Evolutionary conservation across 2,888 invertebrate genomes (phyloP).

Genomic region (Papilio elwesi): DNA sequence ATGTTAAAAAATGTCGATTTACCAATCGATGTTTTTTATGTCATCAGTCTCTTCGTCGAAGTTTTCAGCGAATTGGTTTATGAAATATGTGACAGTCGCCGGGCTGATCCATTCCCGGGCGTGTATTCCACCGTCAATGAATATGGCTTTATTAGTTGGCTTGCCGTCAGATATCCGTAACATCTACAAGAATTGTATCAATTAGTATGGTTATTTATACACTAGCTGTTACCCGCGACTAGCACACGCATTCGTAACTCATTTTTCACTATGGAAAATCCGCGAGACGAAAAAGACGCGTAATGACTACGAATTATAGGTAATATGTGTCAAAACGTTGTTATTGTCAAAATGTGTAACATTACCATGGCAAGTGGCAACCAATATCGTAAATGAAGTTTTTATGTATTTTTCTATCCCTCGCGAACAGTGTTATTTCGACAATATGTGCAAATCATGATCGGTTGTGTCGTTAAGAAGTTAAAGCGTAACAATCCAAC

Average conservation of each 20-base stretch:
- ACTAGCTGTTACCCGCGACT: no score
- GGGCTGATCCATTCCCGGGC: slow-evolving; percentile 97
- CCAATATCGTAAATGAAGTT: no score
- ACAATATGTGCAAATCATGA: no score
- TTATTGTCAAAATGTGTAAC: neutral
- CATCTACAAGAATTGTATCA: slow-evolving; percentile 53
- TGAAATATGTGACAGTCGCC: slow-evolving; percentile 90
- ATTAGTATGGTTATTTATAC: neutral
- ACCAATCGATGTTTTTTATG: slow-evolving; percentile 78
- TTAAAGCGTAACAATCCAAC: no score
- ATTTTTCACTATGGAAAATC: no score
- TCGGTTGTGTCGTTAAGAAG: no score
- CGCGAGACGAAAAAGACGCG: no score
- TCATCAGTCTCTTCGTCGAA: slow-evolving; percentile 87
- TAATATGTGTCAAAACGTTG: neutral
- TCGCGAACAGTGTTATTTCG: no score
- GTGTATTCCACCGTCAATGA: slow-evolving; percentile 93
- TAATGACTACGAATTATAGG: slow-evolving; percentile 13
- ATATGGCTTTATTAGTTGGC: slow-evolving; percentile 86
- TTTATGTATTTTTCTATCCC: no score
- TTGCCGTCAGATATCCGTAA: slow-evolving; percentile 88
- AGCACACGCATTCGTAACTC: no score
- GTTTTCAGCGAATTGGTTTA: slow-evolving; percentile 90
- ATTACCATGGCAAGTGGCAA: no score
- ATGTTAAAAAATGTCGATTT: neutral